A percentile compares a stretch with the other conserved stretches of the same genome.
These are phyloP conservation scores for Gouania willdenowi DNA, from an alignment of 2,797 vertebrate species.

Conservation along the genomic window DNA sequence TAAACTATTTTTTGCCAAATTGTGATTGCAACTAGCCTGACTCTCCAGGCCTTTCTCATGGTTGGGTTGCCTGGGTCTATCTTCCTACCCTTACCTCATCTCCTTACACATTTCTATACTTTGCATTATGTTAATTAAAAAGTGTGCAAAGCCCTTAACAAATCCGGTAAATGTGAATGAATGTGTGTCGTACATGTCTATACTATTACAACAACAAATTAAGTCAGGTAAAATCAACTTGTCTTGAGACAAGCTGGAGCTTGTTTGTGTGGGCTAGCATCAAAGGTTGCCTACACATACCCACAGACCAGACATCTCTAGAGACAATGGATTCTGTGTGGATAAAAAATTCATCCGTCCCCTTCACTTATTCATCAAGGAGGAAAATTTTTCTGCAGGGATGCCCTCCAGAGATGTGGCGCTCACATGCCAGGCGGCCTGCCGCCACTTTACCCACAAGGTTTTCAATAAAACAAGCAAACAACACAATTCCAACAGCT, in stretches of 20 bases:
- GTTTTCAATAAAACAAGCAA: slow-evolving; percentile 85
- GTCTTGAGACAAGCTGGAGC: slow-evolving; percentile 2
- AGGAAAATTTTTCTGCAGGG: slow-evolving; percentile 71
- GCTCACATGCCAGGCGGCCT: slow-evolving; percentile 68
- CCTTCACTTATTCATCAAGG: slow-evolving; percentile 78
- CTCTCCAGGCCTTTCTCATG: too few relatives aligned
- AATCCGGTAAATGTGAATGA: too few relatives aligned
- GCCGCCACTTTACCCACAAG: slow-evolving; percentile 75
- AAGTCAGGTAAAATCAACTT: too few relatives aligned
- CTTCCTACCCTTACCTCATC: too few relatives aligned
- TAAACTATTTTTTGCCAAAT: too few relatives aligned
- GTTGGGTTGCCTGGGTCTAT: too few relatives aligned
- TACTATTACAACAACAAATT: too few relatives aligned
- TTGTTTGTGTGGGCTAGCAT: not conserved
- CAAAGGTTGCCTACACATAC: slow-evolving; percentile 44
- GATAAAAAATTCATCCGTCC: slow-evolving; percentile 76
- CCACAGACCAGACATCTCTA: slow-evolving; percentile 56
- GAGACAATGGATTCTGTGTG: slow-evolving; percentile 67
- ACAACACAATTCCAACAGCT: slow-evolving; percentile 80
- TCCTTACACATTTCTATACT: too few relatives aligned
- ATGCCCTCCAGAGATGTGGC: slow-evolving; percentile 68
- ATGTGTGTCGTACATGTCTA: too few relatives aligned
- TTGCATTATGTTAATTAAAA: too few relatives aligned
- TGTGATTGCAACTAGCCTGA: too few relatives aligned
- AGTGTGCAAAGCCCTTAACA: too few relatives aligned